Evolutionary conservation across 2,888 invertebrate genomes (phyloP), one percentile per base, ranked within the genome.

Genomic region (Esperia sulphurella): DNA sequence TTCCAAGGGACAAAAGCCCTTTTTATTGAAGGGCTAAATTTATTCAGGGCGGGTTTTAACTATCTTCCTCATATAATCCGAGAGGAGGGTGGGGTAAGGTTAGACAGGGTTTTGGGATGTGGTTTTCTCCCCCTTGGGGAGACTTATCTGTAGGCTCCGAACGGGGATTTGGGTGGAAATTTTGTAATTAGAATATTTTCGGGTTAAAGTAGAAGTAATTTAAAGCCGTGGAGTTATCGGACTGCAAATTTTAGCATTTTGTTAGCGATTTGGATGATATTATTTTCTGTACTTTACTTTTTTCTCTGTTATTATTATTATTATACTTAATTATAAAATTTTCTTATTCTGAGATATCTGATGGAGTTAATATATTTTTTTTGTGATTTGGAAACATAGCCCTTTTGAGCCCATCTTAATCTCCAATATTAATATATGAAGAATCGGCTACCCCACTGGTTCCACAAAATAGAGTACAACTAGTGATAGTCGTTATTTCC

Each of bases 11-110:
- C 85, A 87, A 86, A 80, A 80, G 79, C 76, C 79, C 79, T 76
- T 82, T 75, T 83, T 86, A 88, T 87, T 86, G 86, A 86, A 82
- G 86, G 71, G 64, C 67, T 61, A 75, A 83, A 87, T 86, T 82
- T 85, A 84, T 84, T 82, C 82, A 79, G 83, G 83, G 74, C 57
- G 71, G 82, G 83, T 71, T 69, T 85, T 87, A 86, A 88, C 89
- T 88, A 88, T 89, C 87, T 87, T 85, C 75, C 71, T 75, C 71
- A 64, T 62, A 69, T 85, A 86, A 84, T 83, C 83, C 82, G 51
- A 59, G 69, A 72, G 68, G 58, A 56, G 61, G 46, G 42, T 56
- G 64, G 67, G 55, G 62, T 46, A 51, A 50, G 58, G 58, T 49
- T 52, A 12, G 31, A 10, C 12, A 41, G 13, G 37, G 42, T 29